phyloP scores from a whole-genome alignment of 2,888 invertebrate species.

The Fissipunctia ypsillon region DNA sequence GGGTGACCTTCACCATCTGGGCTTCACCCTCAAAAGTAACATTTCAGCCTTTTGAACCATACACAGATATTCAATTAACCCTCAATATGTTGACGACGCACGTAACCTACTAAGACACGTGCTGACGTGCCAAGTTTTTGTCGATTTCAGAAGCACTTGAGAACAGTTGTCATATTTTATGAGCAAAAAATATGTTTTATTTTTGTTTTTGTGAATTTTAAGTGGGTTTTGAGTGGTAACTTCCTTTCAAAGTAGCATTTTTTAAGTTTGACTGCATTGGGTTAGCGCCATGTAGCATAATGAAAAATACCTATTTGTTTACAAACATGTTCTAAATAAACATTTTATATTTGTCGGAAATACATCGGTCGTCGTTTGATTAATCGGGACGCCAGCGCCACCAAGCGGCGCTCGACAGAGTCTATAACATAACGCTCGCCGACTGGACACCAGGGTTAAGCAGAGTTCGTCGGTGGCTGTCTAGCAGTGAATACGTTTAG shows the following conservation, averaged over 20 bases:
- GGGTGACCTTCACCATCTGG: slow-evolving; percentile 40
- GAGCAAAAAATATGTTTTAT: slow-evolving; percentile 54
- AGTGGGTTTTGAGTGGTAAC: slow-evolving; percentile 15
- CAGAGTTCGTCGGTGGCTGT: too few relatives aligned
- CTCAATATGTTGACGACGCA: slow-evolving; percentile 68
- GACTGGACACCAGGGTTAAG: too few relatives aligned
- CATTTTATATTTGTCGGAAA: background rate
- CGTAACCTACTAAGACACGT: slow-evolving; percentile 71
- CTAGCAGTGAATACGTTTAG: too few relatives aligned
- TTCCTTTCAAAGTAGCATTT: background rate
- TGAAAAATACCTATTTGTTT: background rate
- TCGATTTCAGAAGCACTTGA: slow-evolving; percentile 63
- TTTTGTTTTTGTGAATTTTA: slow-evolving; percentile 37
- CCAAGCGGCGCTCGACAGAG: too few relatives aligned
- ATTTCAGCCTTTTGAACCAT: slow-evolving; percentile 41
- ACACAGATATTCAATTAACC: slow-evolving; percentile 83
- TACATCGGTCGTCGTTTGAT: too few relatives aligned
- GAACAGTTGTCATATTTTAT: slow-evolving; percentile 55
- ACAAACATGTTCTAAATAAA: background rate
- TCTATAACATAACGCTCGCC: too few relatives aligned
- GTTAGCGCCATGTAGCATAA: background rate
- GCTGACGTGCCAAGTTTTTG: slow-evolving; percentile 75
- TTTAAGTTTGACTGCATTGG: background rate
- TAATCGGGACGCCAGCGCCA: too few relatives aligned
- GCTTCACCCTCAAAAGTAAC: slow-evolving; percentile 30